Base-by-base conservation (phyloP, 2,888 invertebrate species). In the Anthophora plumipes region DNA sequence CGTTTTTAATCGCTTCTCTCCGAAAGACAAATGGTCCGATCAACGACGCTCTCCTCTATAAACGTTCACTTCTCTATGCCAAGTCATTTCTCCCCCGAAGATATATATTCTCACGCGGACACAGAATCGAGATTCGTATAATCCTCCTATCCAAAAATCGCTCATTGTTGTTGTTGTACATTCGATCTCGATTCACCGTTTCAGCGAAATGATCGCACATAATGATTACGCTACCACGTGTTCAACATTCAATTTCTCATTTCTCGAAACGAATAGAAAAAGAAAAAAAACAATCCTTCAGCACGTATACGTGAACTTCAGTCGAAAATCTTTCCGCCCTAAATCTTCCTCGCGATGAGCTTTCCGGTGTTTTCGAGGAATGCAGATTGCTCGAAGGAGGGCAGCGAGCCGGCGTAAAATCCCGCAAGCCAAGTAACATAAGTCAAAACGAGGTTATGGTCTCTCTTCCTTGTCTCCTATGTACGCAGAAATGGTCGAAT, bases 401-500 rank as follows among this genome's bases (percentile, higher is more conserved):
- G 5, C 61, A 25, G 17, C 5, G 39, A 48, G 63, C 61, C 61
- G 68, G 63, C 68, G 64, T 73, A 74, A 83, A 81, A 81, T n/a
- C 81, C 77, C 75, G 70, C 52, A 17, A 70, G 48, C 68, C 75
- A 59, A 82, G 78, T 68, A 57, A 82, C 75, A 75, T 60, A 74
- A 71, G 73, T 72, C 14, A 66, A 68, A 59, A 82, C 66, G 37
- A 31, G 60, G 77, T 77, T 83, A 84, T 66, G 76, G 70, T 67
- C 67, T 66, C 55, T 77, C 57, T 71, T 68, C 64, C 60, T 68
- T 57, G 75, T 66, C 61, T 31, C 46, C 48, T 46, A 67, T 76
- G 48, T 71, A 64, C 72, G 41, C 5, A n/a, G 69, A 72, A 83
- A 76, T 70, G 73, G 69, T 66, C 72, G 77, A 86, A 85, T 83